Percentiles rank a stretch among this genome's conserved stretches.
Evolutionary conservation across 1,140 invertebrate species (phyloP).

Genomic region (Panagrolaimus sp.): DNA sequence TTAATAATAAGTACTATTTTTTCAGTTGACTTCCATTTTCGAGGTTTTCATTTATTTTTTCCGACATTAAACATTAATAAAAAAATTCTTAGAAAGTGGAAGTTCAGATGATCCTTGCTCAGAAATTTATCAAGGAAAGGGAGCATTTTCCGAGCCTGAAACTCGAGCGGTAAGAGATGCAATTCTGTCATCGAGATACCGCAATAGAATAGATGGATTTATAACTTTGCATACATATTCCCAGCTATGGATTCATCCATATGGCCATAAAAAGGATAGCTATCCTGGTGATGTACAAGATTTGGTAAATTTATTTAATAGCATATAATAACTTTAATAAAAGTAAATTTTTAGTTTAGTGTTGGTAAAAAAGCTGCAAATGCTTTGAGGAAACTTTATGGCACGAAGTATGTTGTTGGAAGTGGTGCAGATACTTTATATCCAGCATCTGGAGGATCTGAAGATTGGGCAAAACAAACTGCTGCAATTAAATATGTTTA

Average conservation of each 20-base stretch:
- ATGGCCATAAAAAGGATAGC: slow-evolving; percentile 53
- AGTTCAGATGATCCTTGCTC: slow-evolving; percentile 57
- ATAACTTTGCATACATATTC: slow-evolving; percentile 57
- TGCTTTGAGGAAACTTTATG: slow-evolving; percentile 50
- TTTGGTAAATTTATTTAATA: slow-evolving; percentile 34
- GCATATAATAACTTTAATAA: not conserved
- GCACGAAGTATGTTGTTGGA: slow-evolving; percentile 55
- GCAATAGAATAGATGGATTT: slow-evolving; percentile 51
- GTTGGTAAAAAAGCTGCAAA: slow-evolving; percentile 53
- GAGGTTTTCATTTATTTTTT: not conserved
- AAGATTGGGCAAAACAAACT: slow-evolving; percentile 56
- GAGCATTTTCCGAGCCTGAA: slow-evolving; percentile 55
- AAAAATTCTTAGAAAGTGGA: slow-evolving; percentile 38
- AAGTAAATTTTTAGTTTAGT: slow-evolving; percentile 47
- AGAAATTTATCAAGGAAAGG: slow-evolving; percentile 55
- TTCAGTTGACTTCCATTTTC: slow-evolving; percentile 1
- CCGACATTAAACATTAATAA: no score
- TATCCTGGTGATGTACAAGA: slow-evolving; percentile 57
- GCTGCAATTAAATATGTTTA: slow-evolving; percentile 55
- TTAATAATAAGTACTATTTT: no score
- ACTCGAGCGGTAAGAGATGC: slow-evolving; percentile 51
- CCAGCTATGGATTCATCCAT: slow-evolving; percentile 58
- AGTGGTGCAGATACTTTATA: slow-evolving; percentile 51
- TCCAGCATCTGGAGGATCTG: slow-evolving; percentile 56
- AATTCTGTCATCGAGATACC: slow-evolving; percentile 50